Evolutionary conservation across 2,113 vertebrate genomes (phyloP).

Genomic region (Alligator mississippiensis): DNA sequence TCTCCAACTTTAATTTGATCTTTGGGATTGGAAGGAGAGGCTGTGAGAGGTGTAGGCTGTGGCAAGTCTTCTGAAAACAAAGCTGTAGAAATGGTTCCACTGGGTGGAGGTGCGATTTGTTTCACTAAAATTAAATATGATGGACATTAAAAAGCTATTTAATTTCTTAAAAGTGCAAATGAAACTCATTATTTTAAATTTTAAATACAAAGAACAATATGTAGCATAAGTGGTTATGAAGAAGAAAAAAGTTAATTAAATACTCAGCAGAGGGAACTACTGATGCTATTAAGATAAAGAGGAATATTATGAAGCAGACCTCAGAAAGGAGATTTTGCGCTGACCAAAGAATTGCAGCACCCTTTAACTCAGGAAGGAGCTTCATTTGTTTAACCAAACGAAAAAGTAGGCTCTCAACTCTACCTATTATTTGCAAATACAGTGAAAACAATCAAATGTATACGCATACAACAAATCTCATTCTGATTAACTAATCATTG

Average conservation of each 20-base stretch:
- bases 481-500: not conserved
- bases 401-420: not conserved
- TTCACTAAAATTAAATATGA: conserved; percentile 80
- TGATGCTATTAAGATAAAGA: not conserved
- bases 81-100: conserved; percentile 68
- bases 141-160: not conserved
- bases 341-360: no score
- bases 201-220: not conserved
- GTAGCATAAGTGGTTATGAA: not conserved
- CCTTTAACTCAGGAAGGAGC: no score
- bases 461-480: not conserved
- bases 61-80: conserved; percentile 46
- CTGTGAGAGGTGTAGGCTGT: conserved; percentile 39
- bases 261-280: not conserved
- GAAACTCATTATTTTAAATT: not conserved
- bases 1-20: conserved; percentile 73
- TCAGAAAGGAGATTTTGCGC: not conserved
- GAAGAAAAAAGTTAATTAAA: not conserved
- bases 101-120: conserved; percentile 79
- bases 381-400: no score
- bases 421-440: not conserved
- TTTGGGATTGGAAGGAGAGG: conserved; percentile 59
- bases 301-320: not conserved
- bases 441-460: not conserved
- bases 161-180: not conserved